Conservation (phyloP, 1,140 invertebrate species). For the Caenorhabditis briggsae region DNA sequence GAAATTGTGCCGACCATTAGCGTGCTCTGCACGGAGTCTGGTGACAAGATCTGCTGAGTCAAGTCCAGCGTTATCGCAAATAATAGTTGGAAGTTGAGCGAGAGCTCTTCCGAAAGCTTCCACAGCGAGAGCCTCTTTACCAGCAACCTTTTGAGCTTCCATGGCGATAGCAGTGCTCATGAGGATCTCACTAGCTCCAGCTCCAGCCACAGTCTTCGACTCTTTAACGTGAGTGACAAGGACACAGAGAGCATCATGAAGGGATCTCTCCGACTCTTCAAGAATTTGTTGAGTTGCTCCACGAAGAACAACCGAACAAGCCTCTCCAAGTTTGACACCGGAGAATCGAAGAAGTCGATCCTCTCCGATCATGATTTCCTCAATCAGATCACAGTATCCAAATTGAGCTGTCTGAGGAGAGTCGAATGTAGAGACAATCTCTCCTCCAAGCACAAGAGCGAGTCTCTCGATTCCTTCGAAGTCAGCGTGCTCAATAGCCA, state of each 20-base stretch:
- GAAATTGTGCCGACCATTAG: conserved; percentile 84
- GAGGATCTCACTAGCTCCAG: conserved; percentile 86
- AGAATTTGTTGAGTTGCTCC: conserved; percentile 99
- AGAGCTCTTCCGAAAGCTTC: conserved; percentile 93
- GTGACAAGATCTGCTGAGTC: conserved; percentile 95
- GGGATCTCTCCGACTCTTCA: conserved; percentile 96
- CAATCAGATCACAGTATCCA: conserved; percentile 93
- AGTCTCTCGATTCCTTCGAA: conserved; percentile 83
- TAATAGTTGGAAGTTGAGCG: conserved; percentile 89
- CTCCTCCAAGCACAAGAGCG: conserved; percentile 82
- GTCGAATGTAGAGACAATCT: conserved; percentile 99
- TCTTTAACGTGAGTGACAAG: conserved; percentile 90
- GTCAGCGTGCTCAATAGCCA: conserved; percentile 99
- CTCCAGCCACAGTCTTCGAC: conserved; percentile 82
- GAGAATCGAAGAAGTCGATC: conserved; percentile 94
- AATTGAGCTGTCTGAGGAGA: conserved; percentile 90
- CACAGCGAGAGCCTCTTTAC: conserved; percentile 97
- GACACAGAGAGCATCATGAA: conserved; percentile 98
- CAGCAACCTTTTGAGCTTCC: conserved; percentile 86
- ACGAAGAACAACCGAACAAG: conserved; percentile 95
- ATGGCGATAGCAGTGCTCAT: conserved; percentile 92
- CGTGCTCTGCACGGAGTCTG: conserved; percentile 90
- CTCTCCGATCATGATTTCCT: conserved; percentile 98
- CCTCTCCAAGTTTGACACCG: conserved; percentile 83
- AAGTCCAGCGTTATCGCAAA: conserved; percentile 98